Conservation (phyloP, 2,888 invertebrate genomes). For the Lordiphosa fenestrarum region DNA sequence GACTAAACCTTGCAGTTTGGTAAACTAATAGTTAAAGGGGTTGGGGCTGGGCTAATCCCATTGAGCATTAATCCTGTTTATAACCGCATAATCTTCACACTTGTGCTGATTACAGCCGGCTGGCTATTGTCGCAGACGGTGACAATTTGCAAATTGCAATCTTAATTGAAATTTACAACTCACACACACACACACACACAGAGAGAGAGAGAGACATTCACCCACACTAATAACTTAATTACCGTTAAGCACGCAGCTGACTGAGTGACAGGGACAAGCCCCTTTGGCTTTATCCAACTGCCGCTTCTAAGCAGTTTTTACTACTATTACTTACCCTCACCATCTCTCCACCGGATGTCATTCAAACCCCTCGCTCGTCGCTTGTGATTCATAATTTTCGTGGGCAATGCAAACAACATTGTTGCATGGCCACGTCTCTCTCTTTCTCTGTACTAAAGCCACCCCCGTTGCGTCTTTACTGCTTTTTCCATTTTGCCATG, state of each 20-base stretch:
- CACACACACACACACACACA: conserved; percentile 9
- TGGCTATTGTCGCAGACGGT: conserved; percentile 31
- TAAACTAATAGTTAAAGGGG: neutral
- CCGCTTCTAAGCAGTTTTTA: conserved; percentile 30
- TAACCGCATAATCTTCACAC: conserved; percentile 67
- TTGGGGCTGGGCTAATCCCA: neutral
- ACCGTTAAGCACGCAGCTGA: conserved; percentile 56
- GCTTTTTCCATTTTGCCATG: conserved; percentile 19
- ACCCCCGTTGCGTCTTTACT: conserved; percentile 36
- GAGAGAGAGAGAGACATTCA: conserved; percentile 1
- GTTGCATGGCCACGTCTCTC: conserved; percentile 29
- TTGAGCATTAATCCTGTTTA: conserved; percentile 61
- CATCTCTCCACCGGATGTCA: conserved; percentile 54
- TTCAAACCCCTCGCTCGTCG: conserved; percentile 19
- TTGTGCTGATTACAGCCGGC: conserved; percentile 42
- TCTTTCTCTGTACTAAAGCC: conserved; percentile 18
- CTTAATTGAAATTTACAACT: conserved; percentile 60
- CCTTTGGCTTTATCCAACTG: conserved; percentile 1
- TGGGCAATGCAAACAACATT: conserved; percentile 39
- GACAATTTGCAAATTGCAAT: conserved; percentile 71
- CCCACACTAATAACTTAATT: conserved; percentile 64
- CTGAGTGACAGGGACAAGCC: conserved; percentile 8
- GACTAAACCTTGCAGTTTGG: conserved; percentile 22
- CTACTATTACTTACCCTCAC: conserved; percentile 22
- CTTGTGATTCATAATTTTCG: conserved; percentile 63